phyloP scores from a whole-genome alignment of 2,888 invertebrate genomes.

The Herminia tarsipennalis region DNA sequence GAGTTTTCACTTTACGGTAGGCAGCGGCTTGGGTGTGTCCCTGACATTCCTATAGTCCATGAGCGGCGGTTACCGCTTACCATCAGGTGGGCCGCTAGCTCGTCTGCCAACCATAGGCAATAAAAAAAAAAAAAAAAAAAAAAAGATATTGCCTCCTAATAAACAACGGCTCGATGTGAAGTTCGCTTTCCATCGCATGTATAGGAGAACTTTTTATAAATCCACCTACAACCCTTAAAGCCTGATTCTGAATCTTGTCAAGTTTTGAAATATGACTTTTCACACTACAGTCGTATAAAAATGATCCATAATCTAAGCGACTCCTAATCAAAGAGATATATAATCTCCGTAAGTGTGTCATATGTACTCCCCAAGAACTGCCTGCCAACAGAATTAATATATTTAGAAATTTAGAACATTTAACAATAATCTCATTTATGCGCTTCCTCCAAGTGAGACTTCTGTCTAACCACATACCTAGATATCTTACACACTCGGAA shows the following conservation, averaged over 20 bases:
- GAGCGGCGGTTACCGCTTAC: too few species aligned
- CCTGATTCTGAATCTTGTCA: background rate
- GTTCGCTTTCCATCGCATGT: background rate
- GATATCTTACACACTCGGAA: background rate
- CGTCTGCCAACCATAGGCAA: too few species aligned
- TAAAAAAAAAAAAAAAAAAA: too few species aligned
- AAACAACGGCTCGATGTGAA: background rate
- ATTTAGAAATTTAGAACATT: background rate
- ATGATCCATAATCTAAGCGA: background rate
- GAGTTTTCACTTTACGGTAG: too few species aligned
- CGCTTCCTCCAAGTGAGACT: background rate
- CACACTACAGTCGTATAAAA: background rate
- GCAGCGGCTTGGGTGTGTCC: too few species aligned
- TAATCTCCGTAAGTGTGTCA: background rate
- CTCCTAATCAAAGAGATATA: background rate
- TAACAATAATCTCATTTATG: background rate
- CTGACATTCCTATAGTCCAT: too few species aligned
- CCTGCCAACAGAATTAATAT: background rate
- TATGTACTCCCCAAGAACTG: background rate
- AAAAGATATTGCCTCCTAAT: background rate
- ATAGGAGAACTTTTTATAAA: background rate
- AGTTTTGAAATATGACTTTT: background rate
- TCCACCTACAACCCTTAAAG: background rate
- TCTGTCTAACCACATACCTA: background rate
- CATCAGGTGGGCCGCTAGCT: too few species aligned